Evolutionary conservation across 1,140 invertebrate species (phyloP), one percentile per base, ranked within the genome.

Genomic region (Chelonus insularis): DNA sequence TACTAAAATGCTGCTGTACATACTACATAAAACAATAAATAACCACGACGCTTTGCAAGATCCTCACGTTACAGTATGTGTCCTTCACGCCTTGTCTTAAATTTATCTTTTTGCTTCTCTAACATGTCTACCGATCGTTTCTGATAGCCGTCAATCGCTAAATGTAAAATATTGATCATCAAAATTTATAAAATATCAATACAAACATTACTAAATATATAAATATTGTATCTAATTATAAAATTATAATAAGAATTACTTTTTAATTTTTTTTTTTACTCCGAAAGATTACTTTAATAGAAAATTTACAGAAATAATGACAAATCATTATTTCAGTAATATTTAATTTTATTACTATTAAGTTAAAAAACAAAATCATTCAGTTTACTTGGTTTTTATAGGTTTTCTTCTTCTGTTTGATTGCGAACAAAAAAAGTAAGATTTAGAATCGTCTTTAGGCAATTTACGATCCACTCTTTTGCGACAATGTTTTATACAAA

Each of bases 51-150:
- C 54, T 56, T 56, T 20, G 54, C 54, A 56, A 23, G 54, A 45
- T 56, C 54, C 54, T 56, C 54, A 56, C 54, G 54, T 56, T 56
- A 56, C 54, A 43, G 39, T 8, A 12, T 55, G 54, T 56, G 54
- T 56, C 54, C 54, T 56, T 56, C 54, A 23, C 54, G 39, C 54
- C 54, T 56, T 45, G n/a, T 56, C 20, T 56, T 20, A 43, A 56
- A 43, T 56, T 7, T 14, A 36, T 16, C 54, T 56, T 41, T 25
- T 43, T 25, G 11, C n/a, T 34, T 8, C 7, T 14, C n/a, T 32
- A 8, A 34, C 14, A 34, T 34, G 23, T 3, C 25, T 51, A 50
- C 47, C 21, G 50, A 52, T 52, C 23, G 47, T 12, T 25, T 23
- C 47, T 50, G 47, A 50, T 50, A 50, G 47, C 16, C 18, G 14